Conservation (phyloP, 2,888 invertebrate genomes). For the Chrysina gloriosa region DNA sequence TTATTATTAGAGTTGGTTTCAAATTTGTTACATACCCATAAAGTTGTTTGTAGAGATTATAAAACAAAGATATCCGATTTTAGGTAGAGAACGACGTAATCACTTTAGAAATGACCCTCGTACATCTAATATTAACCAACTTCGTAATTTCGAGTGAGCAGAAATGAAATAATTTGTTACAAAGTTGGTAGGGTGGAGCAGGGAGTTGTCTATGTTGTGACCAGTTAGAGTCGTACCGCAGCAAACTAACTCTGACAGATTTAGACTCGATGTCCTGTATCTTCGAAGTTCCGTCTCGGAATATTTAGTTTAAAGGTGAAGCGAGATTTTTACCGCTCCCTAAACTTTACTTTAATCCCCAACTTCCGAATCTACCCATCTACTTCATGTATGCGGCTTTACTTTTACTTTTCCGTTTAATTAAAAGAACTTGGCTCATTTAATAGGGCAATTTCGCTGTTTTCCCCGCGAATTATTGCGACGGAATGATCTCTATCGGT, state of each 20-base stretch:
- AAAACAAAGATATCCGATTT: no score
- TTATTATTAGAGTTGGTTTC: no score
- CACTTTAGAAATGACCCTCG: background rate
- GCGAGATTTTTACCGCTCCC: conserved; percentile 1
- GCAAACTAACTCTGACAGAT: conserved; percentile 21
- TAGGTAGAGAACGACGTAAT: no score
- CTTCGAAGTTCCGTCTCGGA: background rate
- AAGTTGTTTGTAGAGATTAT: no score
- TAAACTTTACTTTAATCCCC: background rate
- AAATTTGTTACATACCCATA: no score
- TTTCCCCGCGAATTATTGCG: no score
- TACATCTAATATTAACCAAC: background rate
- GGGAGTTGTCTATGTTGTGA: background rate
- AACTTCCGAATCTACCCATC: background rate
- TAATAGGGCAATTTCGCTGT: background rate
- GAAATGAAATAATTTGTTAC: conserved; percentile 18
- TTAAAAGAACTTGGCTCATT: background rate
- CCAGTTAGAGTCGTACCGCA: background rate
- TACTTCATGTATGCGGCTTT: background rate
- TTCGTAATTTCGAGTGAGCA: background rate
- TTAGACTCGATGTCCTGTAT: background rate
- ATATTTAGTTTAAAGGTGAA: conserved; percentile 9
- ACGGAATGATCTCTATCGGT: no score
- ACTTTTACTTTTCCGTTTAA: background rate
- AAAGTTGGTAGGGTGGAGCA: conserved; percentile 9